A percentile compares a stretch with the other conserved stretches of the same genome.
These are phyloP conservation scores for Caenorhabditis japonica DNA, from an alignment of 2,888 invertebrate genomes.

Conservation along the genomic window DNA sequence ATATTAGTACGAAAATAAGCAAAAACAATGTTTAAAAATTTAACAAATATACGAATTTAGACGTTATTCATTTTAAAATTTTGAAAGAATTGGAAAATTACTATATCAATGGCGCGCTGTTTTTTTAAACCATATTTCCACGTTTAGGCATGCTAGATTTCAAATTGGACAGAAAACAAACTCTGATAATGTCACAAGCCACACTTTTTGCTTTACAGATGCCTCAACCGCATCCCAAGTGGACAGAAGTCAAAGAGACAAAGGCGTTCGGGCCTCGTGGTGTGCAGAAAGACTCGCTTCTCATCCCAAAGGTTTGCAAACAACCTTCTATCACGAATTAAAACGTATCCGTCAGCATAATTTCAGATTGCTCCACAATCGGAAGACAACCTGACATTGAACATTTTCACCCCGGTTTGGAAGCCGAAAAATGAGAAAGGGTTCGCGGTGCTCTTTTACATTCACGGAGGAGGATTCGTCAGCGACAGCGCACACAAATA, in stretches of 20 bases:
- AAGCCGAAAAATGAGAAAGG: conserved; percentile 42
- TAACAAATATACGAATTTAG: too few species aligned
- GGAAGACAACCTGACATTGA: conserved; percentile 64
- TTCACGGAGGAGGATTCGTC: conserved; percentile 63
- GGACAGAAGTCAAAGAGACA: conserved; percentile 56
- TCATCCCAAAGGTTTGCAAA: conserved; percentile 19
- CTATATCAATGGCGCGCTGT: too few species aligned
- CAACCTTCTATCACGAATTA: too few species aligned
- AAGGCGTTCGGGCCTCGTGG: conserved; percentile 57
- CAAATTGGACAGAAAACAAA: too few species aligned
- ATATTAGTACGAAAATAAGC: too few species aligned
- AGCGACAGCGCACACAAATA: conserved; percentile 59
- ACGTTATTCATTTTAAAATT: too few species aligned
- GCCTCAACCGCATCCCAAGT: conserved; percentile 55
- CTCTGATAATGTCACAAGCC: too few species aligned
- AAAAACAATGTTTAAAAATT: too few species aligned
- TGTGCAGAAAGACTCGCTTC: conserved; percentile 49
- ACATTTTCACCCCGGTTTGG: conserved; percentile 65
- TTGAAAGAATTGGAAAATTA: too few species aligned
- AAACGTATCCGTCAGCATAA: background rate
- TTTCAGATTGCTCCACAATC: conserved; percentile 34
- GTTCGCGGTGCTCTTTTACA: conserved; percentile 61
- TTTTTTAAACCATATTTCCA: too few species aligned
- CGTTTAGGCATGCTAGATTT: too few species aligned
- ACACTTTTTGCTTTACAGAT: too few species aligned